Evolutionary conservation across 2,888 invertebrate species (phyloP).

Genomic region (Nymphalis urticae): DNA sequence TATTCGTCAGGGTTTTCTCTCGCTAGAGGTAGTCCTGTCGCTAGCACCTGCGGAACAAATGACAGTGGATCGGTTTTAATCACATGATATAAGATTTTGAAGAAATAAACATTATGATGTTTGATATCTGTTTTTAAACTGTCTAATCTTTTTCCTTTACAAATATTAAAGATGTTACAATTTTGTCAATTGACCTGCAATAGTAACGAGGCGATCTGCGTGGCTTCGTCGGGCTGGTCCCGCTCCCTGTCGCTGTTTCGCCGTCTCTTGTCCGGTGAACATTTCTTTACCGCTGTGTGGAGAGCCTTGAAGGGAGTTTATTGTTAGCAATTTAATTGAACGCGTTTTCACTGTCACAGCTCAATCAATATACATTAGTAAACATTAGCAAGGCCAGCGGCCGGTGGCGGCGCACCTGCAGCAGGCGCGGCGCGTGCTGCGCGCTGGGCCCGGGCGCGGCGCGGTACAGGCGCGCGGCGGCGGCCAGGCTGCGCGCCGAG

Average conservation of each 20-base stretch:
- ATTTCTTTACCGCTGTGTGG: conserved; percentile 46
- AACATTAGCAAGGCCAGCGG: too few species aligned
- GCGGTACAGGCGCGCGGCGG: conserved; percentile 67
- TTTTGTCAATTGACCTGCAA: conserved; percentile 39
- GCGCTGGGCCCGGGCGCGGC: conserved; percentile 55
- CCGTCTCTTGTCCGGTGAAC: conserved; percentile 40
- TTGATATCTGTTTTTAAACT: too few species aligned
- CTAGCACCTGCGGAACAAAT: conserved; percentile 82
- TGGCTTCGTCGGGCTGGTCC: conserved; percentile 45
- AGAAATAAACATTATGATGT: too few species aligned
- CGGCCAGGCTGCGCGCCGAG: conserved; percentile 60
- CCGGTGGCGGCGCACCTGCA: conserved; percentile 76
- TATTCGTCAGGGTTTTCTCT: conserved; percentile 88
- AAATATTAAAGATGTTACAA: too few species aligned
- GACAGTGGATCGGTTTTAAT: neutral
- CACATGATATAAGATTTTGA: too few species aligned
- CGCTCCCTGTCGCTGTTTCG: conserved; percentile 41
- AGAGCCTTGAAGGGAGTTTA: conserved; percentile 42
- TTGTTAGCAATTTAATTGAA: too few species aligned
- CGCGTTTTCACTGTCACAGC: too few species aligned
- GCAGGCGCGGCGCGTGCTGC: conserved; percentile 88
- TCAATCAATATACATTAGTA: too few species aligned
- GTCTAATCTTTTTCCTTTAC: too few species aligned
- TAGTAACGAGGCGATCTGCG: conserved; percentile 48
- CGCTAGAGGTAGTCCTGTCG: conserved; percentile 93